phyloP scores from a whole-genome alignment of 2,113 vertebrate species.

The Brevimyrus niger region DNA sequence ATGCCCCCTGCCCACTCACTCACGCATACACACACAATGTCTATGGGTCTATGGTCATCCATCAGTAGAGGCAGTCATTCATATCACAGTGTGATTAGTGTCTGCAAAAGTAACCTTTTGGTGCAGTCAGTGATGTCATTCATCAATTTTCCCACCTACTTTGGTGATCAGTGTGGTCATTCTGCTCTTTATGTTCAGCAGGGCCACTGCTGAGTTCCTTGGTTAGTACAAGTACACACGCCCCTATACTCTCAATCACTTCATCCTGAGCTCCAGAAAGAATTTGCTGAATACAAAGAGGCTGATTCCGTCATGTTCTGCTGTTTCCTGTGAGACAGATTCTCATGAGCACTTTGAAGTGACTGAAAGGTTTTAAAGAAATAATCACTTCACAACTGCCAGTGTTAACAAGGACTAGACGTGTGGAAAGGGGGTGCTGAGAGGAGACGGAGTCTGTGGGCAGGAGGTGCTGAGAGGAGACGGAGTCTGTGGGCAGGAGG shows the following conservation, averaged over 20 bases:
- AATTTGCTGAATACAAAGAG: not conserved
- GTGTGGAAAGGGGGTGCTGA: not conserved
- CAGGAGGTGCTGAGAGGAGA: too few relatives aligned
- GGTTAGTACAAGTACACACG: not conserved
- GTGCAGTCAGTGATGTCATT: not conserved
- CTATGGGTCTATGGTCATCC: not conserved
- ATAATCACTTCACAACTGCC: not conserved
- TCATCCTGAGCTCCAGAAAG: not conserved
- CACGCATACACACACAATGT: not conserved
- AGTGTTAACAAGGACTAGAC: not conserved
- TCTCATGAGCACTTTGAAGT: not conserved
- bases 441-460: not conserved
- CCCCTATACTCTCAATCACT: not conserved
- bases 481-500: too few relatives aligned
- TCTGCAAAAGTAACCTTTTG: not conserved
- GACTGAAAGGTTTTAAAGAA: not conserved
- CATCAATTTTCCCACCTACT: not conserved
- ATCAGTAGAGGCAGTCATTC: not conserved
- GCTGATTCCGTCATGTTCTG: not conserved
- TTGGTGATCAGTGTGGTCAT: not conserved
- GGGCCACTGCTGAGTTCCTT: not conserved
- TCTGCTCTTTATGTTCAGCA: not conserved
- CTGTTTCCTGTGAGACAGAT: not conserved
- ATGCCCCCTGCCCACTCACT: too few relatives aligned
- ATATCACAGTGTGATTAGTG: not conserved